Percentiles rank a stretch among this genome's conserved stretches.
Conservation (phyloP, 2,888 invertebrate genomes). For the Helleia helle region DNA sequence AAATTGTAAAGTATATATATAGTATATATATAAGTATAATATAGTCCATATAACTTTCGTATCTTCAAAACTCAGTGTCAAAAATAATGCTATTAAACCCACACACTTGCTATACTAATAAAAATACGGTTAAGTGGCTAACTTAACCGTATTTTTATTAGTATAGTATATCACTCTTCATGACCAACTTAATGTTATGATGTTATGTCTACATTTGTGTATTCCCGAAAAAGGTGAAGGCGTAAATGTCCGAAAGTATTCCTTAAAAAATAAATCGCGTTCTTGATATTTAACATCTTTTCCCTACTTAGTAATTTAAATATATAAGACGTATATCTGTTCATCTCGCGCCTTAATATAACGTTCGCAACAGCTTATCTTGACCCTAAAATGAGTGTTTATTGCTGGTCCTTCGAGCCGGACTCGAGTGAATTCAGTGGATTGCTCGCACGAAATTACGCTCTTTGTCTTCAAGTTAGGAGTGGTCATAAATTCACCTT, state of each 20-base stretch:
- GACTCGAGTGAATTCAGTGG: conserved; percentile 31
- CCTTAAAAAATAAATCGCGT: conserved; percentile 21
- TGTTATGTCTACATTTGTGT: too few relatives aligned
- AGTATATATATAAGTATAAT: too few relatives aligned
- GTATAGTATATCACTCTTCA: too few relatives aligned
- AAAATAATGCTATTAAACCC: too few relatives aligned
- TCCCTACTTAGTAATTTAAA: conserved; percentile 34
- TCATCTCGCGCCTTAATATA: conserved; percentile 49
- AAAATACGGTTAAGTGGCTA: too few relatives aligned
- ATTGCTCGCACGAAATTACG: conserved; percentile 29
- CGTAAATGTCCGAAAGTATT: conserved; percentile 19
- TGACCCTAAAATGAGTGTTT: conserved; percentile 66
- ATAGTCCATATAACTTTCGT: too few relatives aligned
- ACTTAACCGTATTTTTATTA: too few relatives aligned
- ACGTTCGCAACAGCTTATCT: conserved; percentile 47
- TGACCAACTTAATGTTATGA: too few relatives aligned
- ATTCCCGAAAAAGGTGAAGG: too few relatives aligned
- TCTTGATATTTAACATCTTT: conserved; percentile 26
- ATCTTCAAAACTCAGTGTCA: too few relatives aligned
- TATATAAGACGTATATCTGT: conserved; percentile 36
- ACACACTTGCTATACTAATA: too few relatives aligned
- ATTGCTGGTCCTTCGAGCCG: conserved; percentile 51
- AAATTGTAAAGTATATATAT: too few relatives aligned
- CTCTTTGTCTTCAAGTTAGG: conserved; percentile 35
- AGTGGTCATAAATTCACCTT: conserved; percentile 29